A percentile compares a stretch with the other conserved stretches of the same genome.
Evolutionary conservation across 2,797 vertebrate species (phyloP).

Genomic region (Poeciliopsis gracilis): DNA sequence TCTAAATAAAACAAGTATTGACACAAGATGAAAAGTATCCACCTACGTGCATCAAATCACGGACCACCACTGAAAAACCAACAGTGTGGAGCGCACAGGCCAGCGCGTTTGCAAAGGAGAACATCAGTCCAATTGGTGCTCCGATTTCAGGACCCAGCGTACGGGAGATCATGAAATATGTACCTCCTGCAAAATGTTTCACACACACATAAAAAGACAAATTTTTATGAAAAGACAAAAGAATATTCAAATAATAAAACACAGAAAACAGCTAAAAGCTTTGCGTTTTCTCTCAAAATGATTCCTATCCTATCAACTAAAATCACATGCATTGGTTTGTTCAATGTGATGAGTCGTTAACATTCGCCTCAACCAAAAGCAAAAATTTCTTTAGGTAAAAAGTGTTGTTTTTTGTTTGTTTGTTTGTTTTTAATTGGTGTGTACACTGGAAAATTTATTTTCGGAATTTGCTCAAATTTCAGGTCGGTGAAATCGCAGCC

Average conservation of each 20-base stretch:
- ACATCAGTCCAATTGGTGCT: slow-evolving; percentile 77
- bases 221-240: neutral
- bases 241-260: neutral
- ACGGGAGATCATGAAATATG: slow-evolving; percentile 81
- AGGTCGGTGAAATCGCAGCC: too few relatives aligned
- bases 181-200: slow-evolving; percentile 63
- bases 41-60: slow-evolving; percentile 67
- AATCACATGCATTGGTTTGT: too few relatives aligned
- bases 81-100: slow-evolving; percentile 79
- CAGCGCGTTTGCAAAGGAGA: slow-evolving; percentile 79
- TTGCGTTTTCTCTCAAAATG: neutral
- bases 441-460: too few relatives aligned
- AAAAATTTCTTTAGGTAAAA: too few relatives aligned
- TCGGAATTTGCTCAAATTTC: too few relatives aligned
- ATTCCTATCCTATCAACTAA: neutral
- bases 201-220: too few relatives aligned
- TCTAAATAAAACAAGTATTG: neutral
- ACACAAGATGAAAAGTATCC: neutral
- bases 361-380: too few relatives aligned
- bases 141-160: slow-evolving; percentile 80
- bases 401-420: too few relatives aligned
- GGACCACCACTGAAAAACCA: slow-evolving; percentile 80
- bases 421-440: too few relatives aligned
- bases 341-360: too few relatives aligned
- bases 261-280: neutral